Percentiles rank a stretch among this genome's conserved stretches.
phyloP scores from a whole-genome alignment of 2,888 invertebrate genomes.

The Salpingus planirostris region DNA sequence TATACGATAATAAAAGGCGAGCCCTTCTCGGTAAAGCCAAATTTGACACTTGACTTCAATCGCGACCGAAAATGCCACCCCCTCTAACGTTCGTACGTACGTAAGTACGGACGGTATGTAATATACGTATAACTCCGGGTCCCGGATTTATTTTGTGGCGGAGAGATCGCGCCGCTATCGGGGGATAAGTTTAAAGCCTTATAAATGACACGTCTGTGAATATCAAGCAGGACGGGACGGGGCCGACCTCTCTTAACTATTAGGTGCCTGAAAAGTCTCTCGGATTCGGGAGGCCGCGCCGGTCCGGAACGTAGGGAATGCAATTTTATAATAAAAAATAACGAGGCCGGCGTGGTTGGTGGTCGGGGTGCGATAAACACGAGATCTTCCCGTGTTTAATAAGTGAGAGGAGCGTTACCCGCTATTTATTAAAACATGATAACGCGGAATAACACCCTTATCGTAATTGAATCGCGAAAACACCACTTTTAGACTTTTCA shows the following conservation, averaged over 20 bases:
- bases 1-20: too few species aligned
- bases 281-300: neutral
- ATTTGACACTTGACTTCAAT: constrained; percentile 5
- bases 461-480: constrained; percentile 42
- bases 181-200: constrained; percentile 25
- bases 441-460: constrained; percentile 36
- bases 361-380: constrained; percentile 27
- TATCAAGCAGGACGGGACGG: constrained; percentile 3
- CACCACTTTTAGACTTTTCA: constrained; percentile 10
- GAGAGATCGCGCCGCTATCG: constrained; percentile 7
- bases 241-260: neutral
- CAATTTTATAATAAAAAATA: constrained; percentile 23
- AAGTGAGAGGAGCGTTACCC: constrained; percentile 29
- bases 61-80: too few species aligned
- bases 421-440: constrained; percentile 39
- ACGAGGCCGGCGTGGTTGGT: constrained; percentile 27
- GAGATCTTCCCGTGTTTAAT: constrained; percentile 27
- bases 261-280: neutral
- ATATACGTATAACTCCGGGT: constrained; percentile 4
- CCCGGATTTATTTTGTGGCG: too few species aligned
- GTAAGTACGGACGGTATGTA: neutral
- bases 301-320: neutral
- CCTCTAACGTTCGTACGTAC: too few species aligned
- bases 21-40: too few species aligned
- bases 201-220: constrained; percentile 22